A percentile compares a stretch with the other conserved stretches of the same genome.
Evolutionary conservation across 2,888 invertebrate species (phyloP).

Genomic region (Ophioninae sp.): DNA sequence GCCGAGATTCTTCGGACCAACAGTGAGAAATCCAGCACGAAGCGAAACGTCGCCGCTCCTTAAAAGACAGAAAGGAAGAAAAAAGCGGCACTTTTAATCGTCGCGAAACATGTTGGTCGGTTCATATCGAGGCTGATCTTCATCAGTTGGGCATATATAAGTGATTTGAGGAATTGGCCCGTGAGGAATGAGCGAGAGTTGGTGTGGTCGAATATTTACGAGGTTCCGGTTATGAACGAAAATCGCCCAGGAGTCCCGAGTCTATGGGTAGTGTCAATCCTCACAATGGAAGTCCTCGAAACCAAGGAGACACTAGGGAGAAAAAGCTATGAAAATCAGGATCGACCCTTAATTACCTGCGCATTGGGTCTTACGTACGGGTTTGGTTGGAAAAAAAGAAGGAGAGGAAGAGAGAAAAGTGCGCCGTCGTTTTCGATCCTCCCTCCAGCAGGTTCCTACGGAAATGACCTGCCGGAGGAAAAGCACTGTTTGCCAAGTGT

Average conservation of each 20-base stretch:
- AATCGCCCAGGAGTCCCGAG: conserved; percentile 11
- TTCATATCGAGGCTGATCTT: conserved; percentile 48
- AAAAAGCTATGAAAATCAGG: conserved; percentile 66
- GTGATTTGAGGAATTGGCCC: conserved; percentile 33
- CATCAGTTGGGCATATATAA: conserved; percentile 1
- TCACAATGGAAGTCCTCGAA: conserved; percentile 10
- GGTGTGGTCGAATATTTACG: conserved; percentile 37
- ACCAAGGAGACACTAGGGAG: conserved; percentile 27
- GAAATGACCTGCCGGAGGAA: conserved; percentile 58
- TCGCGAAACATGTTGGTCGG: conserved; percentile 57
- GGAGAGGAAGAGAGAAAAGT: conserved; percentile 39
- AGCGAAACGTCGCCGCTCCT: conserved; percentile 15
- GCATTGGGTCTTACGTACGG: conserved; percentile 45
- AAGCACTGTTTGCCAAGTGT: conserved; percentile 18
- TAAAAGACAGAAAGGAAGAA: conserved; percentile 2
- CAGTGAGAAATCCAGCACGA: conserved; percentile 12
- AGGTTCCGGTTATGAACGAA: conserved; percentile 29
- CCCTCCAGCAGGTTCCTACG: conserved; percentile 46
- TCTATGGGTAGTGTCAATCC: conserved; percentile 32
- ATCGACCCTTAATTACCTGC: conserved; percentile 74
- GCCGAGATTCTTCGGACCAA: conserved; percentile 14
- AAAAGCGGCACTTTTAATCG: conserved; percentile 72
- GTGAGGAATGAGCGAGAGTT: conserved; percentile 26
- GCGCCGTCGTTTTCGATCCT: conserved; percentile 48
- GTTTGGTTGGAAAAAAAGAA: conserved; percentile 46